A percentile compares a stretch with the other conserved stretches of the same genome.
These are phyloP conservation scores for Salpingus planirostris DNA, from an alignment of 2,888 invertebrate genomes.

Conservation along the genomic window DNA sequence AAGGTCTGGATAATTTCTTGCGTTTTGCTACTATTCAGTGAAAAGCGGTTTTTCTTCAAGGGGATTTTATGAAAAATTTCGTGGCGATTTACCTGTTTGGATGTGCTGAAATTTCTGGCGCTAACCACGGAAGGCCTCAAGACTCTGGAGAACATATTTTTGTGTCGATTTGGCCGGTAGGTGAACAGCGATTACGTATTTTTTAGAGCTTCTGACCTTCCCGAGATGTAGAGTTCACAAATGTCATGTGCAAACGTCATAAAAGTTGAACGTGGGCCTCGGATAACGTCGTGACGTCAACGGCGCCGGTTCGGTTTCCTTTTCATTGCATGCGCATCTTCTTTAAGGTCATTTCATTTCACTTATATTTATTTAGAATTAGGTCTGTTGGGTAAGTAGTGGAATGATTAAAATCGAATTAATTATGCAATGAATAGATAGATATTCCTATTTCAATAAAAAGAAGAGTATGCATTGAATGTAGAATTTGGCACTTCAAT, in stretches of 20 bases:
- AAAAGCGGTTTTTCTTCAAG: not conserved
- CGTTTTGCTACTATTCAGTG: not conserved
- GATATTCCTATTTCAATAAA: too few relatives aligned
- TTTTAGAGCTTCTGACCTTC: slow-evolving; percentile 1
- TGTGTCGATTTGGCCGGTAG: not conserved
- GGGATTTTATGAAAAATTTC: not conserved
- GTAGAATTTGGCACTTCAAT: too few relatives aligned
- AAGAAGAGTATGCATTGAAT: too few relatives aligned
- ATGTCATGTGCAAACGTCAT: not conserved
- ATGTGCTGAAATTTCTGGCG: slow-evolving; percentile 28
- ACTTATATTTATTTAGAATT: too few relatives aligned
- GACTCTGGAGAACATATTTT: slow-evolving; percentile 56
- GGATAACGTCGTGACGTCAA: too few relatives aligned
- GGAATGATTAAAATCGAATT: too few relatives aligned
- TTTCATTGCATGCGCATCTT: too few relatives aligned
- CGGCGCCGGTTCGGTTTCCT: too few relatives aligned
- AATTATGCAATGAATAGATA: too few relatives aligned
- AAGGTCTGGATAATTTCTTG: not conserved
- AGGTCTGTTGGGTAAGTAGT: too few relatives aligned
- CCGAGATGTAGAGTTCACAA: not conserved
- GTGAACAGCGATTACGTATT: not conserved
- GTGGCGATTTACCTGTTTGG: slow-evolving; percentile 23
- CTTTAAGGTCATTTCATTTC: too few relatives aligned
- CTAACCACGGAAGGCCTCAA: slow-evolving; percentile 43
- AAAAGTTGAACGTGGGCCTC: too few relatives aligned